Percentiles rank a stretch among this genome's conserved stretches.
These are phyloP conservation scores for Conops quadrifasciatus DNA, from an alignment of 2,888 invertebrate genomes.

Conservation along the genomic window DNA sequence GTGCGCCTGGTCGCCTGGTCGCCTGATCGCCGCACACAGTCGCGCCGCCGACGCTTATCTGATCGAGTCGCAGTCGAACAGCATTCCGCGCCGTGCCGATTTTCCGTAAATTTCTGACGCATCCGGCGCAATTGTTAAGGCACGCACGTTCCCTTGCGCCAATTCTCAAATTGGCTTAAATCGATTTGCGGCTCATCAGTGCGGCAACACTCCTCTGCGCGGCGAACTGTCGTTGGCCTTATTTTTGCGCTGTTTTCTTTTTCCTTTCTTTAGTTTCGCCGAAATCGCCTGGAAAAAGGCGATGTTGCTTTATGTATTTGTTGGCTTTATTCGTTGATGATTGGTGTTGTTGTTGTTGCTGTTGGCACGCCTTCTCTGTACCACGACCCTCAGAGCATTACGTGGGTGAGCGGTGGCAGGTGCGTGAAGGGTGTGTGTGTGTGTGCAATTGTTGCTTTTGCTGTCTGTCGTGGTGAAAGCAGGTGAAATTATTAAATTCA, in stretches of 20 bases:
- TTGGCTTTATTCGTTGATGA: neutral
- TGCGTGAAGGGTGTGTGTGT: too few relatives aligned
- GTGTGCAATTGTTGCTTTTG: too few relatives aligned
- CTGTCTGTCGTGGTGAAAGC: conserved; percentile 57
- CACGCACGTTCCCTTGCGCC: neutral
- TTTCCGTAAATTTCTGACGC: conserved; percentile 16
- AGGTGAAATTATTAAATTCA: conserved; percentile 55
- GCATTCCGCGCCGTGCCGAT: conserved; percentile 18
- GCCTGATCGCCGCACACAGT: neutral
- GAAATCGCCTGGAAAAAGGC: neutral
- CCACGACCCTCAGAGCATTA: neutral
- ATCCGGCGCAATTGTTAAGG: conserved; percentile 28
- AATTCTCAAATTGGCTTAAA: conserved; percentile 54
- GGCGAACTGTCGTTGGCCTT: neutral
- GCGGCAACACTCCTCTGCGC: conserved; percentile 40
- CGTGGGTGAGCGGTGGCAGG: neutral
- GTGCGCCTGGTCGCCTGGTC: neutral
- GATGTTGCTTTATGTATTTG: too few relatives aligned
- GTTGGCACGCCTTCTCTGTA: neutral
- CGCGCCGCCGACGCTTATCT: conserved; percentile 1
- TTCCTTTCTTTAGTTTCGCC: neutral
- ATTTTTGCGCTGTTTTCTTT: too few relatives aligned
- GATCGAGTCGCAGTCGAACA: conserved; percentile 11
- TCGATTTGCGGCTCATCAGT: conserved; percentile 58
- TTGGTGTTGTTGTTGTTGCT: conserved; percentile 1